Base-by-base conservation (phyloP, 2,888 invertebrate genomes). In the Volucella zonaria region DNA sequence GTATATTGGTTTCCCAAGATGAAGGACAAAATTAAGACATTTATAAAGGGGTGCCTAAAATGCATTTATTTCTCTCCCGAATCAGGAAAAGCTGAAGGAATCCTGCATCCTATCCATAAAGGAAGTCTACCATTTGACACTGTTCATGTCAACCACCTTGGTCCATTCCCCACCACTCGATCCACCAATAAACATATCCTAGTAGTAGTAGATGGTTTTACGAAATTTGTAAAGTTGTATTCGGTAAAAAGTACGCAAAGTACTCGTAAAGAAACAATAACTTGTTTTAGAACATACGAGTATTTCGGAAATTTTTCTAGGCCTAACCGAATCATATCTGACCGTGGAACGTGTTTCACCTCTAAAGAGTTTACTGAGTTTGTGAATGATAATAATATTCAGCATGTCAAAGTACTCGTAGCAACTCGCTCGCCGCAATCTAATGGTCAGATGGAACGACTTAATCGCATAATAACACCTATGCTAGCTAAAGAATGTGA, bases 1-100 rank as follows among this genome's bases (percentile, higher is more conserved):
- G n/a, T n/a, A 8, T 90, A 89, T 83, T 90, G 89, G 88, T 90
- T 90, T 76, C 89, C 89, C 8, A 87, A 88, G 40, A 87, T 89
- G 79, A 87, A 15, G n/a, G n/a, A n/a, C n/a, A n/a, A n/a, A n/a
- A n/a, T n/a, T n/a, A n/a, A n/a, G 56, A 47, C 43, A 49, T 18
- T 66, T 49, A 74, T 75, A 3, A 83, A 83, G 47, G 64, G 43
- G 71, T 59, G 77, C 47, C 31, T 56, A 14, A 40, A 71, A 54
- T 61, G 56, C 45, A 70, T 70, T 64, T 62, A 70, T 62, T 86
- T 59, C 23, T 70, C 71, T 18, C 62, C 75, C 40, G 47, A 71
- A 15, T 68, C 68, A 40, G 86, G 86, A 3, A 86, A 81, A 51
- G 8, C 47, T 2, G 88, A 89, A 79, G 89, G 89, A 8, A 80